Percentiles rank a stretch among this genome's conserved stretches.
Conservation (phyloP, 2,113 vertebrate genomes). For the Sigmodon hispidus region DNA sequence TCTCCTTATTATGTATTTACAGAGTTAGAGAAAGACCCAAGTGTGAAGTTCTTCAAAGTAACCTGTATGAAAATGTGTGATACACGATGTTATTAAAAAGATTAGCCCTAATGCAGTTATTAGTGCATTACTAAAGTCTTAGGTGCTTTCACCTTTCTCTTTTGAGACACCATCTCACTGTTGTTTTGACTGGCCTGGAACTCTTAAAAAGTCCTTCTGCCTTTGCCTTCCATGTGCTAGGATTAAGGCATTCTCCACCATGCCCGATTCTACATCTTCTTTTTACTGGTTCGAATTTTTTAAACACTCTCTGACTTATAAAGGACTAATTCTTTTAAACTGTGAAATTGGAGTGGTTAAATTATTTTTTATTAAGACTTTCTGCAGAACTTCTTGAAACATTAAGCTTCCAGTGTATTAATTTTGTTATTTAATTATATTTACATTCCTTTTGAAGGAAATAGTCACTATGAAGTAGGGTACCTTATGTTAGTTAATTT, state of each 20-base stretch:
- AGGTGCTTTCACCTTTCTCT: not conserved
- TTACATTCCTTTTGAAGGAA: not conserved
- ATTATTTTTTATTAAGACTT: conserved; percentile 30
- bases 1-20: conserved; percentile 27
- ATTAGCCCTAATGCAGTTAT: not conserved
- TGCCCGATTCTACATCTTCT: not conserved
- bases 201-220: not conserved
- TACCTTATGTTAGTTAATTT: conserved; percentile 44
- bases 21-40: not conserved
- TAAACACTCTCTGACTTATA: not conserved
- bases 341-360: not conserved
- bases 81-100: not conserved
- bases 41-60: conserved; percentile 54
- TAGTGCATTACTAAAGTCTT: not conserved
- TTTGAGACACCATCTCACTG: not conserved
- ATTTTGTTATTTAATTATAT: conserved; percentile 31
- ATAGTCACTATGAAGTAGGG: conserved; percentile 11
- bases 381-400: conserved; percentile 47
- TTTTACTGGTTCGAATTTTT: not conserved
- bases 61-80: not conserved
- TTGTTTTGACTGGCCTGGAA: not conserved
- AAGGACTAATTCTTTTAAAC: conserved; percentile 21
- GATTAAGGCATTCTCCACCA: not conserved
- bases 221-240: not conserved
- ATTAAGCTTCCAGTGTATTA: not conserved